Percentiles rank a stretch among this genome's conserved stretches.
Conservation (phyloP, 2,888 invertebrate genomes). For the Nematopogon swammerdamellus region DNA sequence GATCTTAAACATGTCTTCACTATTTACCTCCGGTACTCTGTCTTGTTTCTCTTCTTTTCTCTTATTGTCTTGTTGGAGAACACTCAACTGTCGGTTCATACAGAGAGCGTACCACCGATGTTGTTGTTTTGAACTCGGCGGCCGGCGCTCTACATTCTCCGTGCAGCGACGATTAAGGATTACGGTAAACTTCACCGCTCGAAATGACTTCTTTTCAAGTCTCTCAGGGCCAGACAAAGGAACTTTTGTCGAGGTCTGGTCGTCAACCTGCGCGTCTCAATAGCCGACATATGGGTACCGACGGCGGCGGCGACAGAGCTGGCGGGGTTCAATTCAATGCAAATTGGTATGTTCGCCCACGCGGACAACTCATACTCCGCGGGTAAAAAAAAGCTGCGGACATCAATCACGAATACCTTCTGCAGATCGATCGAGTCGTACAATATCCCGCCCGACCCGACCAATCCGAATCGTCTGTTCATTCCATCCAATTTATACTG, state of each 20-base stretch:
- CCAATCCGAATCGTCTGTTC: too few species aligned
- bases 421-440: slow-evolving; percentile 11
- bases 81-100: too few species aligned
- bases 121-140: background rate
- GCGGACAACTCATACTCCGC: slow-evolving; percentile 18
- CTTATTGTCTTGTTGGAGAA: too few species aligned
- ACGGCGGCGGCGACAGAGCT: slow-evolving; percentile 7
- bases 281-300: background rate
- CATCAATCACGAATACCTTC: slow-evolving; percentile 48
- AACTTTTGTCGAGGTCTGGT: slow-evolving; percentile 15
- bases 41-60: too few species aligned
- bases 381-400: slow-evolving; percentile 7
- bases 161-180: background rate
- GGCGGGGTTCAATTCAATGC: slow-evolving; percentile 45
- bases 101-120: too few species aligned
- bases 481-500: too few species aligned
- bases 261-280: slow-evolving; percentile 22
- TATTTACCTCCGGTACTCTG: too few species aligned
- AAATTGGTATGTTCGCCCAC: slow-evolving; percentile 37
- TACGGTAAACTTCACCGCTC: background rate
- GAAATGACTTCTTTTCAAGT: background rate
- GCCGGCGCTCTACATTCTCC: background rate
- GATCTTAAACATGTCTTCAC: too few species aligned
- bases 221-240: slow-evolving; percentile 6
- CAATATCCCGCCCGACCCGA: too few species aligned